These are phyloP conservation scores for Trachops cirrhosus DNA, from an alignment of 2,797 vertebrate species.

Conservation along the genomic window DNA sequence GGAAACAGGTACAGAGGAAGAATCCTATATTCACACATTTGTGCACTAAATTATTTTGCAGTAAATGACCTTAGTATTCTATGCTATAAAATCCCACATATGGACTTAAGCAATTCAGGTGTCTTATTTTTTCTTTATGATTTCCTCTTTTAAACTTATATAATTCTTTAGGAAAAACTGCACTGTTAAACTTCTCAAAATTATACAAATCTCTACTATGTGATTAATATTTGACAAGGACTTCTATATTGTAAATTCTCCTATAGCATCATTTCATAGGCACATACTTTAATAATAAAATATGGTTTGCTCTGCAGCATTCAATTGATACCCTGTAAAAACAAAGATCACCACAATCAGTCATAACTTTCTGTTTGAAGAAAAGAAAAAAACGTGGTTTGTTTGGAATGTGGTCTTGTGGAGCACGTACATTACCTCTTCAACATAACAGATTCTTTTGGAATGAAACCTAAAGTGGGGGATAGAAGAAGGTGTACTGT, in stretches of 20 bases:
- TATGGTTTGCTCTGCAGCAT: not conserved
- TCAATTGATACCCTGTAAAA: not conserved
- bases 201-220: not conserved
- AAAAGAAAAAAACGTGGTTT: not conserved
- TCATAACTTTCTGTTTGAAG: not conserved
- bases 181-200: not conserved
- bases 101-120: not conserved
- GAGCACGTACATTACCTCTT: not conserved
- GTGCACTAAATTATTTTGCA: not conserved
- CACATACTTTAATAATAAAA: not conserved
- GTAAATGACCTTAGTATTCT: not conserved
- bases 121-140: not conserved
- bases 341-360: not conserved
- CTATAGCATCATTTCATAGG: not conserved
- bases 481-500: rapidly evolving
- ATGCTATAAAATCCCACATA: not conserved
- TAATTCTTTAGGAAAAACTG: not conserved
- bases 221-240: not conserved
- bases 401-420: not conserved
- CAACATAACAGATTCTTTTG: not conserved
- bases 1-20: not conserved
- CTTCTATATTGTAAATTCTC: not conserved
- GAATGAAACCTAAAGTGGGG: not conserved
- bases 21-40: not conserved
- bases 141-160: not conserved